A percentile compares a stretch with the other conserved stretches of the same genome.
phyloP scores from a whole-genome alignment of 2,797 vertebrate genomes.

The Acridotheres tristis region DNA sequence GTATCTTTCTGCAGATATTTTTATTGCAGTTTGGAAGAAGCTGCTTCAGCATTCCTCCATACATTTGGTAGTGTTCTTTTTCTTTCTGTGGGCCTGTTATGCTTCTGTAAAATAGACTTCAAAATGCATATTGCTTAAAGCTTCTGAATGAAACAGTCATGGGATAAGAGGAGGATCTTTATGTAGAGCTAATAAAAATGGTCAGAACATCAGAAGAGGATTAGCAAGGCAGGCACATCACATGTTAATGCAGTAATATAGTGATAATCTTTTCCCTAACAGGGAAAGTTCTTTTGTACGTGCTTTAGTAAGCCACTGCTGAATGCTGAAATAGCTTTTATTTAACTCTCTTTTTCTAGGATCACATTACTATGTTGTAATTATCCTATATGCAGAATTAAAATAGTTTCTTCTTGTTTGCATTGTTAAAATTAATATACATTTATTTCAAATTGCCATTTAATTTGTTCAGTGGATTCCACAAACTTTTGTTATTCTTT shows the following conservation, averaged over 20 bases:
- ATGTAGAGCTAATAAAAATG: not conserved
- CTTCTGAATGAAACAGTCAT: not conserved
- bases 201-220: not conserved
- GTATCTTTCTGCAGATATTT: not conserved
- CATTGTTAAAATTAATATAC: not conserved
- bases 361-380: not conserved
- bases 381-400: not conserved
- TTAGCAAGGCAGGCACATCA: not conserved
- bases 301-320: not conserved
- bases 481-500: not conserved
- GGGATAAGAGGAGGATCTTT: not conserved
- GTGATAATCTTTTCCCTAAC: not conserved
- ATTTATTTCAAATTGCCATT: not conserved
- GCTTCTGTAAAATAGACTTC: not conserved
- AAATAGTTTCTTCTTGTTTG: not conserved
- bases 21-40: not conserved
- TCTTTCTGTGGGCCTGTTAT: not conserved
- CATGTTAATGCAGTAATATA: not conserved
- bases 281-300: not conserved
- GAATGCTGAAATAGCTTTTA: not conserved
- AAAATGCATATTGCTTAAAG: not conserved
- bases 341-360: not conserved
- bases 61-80: not conserved
- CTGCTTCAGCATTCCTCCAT: not conserved
- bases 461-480: not conserved